phyloP scores from a whole-genome alignment of 2,888 invertebrate species.

The Neoascia interrupta region DNA sequence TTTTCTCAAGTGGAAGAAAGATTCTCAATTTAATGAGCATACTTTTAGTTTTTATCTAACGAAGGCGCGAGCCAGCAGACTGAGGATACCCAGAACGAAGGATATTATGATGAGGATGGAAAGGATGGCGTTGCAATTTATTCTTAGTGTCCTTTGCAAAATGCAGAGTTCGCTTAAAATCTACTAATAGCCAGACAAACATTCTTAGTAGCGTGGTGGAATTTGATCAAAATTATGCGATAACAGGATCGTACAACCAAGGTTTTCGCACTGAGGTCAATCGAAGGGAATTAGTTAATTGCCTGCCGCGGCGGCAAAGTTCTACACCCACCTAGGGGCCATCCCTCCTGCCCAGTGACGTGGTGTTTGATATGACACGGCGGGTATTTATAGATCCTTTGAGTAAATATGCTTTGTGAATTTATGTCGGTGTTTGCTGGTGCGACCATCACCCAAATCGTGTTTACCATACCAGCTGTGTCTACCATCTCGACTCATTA shows the following conservation, averaged over 20 bases:
- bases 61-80: constrained; percentile 1
- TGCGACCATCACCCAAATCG: constrained; percentile 42
- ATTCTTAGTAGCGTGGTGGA: neutral
- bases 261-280: no score
- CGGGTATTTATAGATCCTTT: no score
- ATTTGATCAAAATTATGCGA: constrained; percentile 6
- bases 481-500: constrained; percentile 8
- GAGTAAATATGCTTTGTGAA: constrained; percentile 43
- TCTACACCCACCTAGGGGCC: no score
- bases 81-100: no score
- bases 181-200: neutral
- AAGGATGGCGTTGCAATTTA: neutral
- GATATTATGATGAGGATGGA: no score
- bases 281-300: constrained; percentile 16
- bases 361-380: no score
- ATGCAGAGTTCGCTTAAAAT: no score
- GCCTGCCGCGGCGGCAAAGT: neutral
- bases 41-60: constrained; percentile 39
- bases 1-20: constrained; percentile 35
- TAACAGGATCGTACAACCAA: no score
- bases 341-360: no score
- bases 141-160: neutral
- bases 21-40: constrained; percentile 41
- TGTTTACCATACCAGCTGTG: constrained; percentile 28
- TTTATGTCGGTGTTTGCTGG: constrained; percentile 48